These are phyloP conservation scores for Zaprionus nigranus DNA, from an alignment of 1,140 invertebrate species.

Conservation along the genomic window DNA sequence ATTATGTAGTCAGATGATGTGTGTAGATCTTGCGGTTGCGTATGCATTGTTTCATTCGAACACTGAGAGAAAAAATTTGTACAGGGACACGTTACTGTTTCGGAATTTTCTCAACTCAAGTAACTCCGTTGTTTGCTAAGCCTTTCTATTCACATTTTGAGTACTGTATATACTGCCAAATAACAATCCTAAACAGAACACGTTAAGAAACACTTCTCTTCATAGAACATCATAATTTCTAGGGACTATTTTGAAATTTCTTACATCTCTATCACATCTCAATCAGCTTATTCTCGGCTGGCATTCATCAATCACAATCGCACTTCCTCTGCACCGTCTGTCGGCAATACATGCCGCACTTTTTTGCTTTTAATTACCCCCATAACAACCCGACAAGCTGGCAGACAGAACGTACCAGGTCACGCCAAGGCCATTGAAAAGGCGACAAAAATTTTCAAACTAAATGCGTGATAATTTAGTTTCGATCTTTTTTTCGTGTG, in stretches of 20 bases:
- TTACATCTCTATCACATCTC: not conserved
- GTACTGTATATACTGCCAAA: too few relatives aligned
- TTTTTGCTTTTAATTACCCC: constrained; percentile 52
- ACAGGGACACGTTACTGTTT: not conserved
- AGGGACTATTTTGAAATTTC: constrained; percentile 2
- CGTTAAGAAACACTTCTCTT: too few relatives aligned
- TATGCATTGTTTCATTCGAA: constrained; percentile 29
- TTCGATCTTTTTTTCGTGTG: constrained; percentile 54
- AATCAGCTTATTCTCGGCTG: constrained; percentile 12
- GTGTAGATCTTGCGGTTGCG: constrained; percentile 49
- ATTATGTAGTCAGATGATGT: constrained; percentile 17
- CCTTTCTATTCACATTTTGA: not conserved
- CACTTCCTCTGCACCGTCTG: constrained; percentile 9
- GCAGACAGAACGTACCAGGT: constrained; percentile 45
- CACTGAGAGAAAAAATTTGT: constrained; percentile 43
- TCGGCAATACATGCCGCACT: constrained; percentile 44
- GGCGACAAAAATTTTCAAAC: constrained; percentile 39
- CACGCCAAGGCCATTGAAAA: constrained; percentile 68
- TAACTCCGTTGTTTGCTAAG: not conserved
- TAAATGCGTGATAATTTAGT: constrained; percentile 44
- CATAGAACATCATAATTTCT: not conserved
- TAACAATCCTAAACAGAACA: too few relatives aligned
- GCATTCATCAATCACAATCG: constrained; percentile 34
- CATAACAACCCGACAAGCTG: constrained; percentile 51
- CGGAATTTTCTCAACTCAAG: constrained; percentile 7